Base-by-base conservation (phyloP, 23 tunicate genomes). In the Trididemnum clinides region DNA sequence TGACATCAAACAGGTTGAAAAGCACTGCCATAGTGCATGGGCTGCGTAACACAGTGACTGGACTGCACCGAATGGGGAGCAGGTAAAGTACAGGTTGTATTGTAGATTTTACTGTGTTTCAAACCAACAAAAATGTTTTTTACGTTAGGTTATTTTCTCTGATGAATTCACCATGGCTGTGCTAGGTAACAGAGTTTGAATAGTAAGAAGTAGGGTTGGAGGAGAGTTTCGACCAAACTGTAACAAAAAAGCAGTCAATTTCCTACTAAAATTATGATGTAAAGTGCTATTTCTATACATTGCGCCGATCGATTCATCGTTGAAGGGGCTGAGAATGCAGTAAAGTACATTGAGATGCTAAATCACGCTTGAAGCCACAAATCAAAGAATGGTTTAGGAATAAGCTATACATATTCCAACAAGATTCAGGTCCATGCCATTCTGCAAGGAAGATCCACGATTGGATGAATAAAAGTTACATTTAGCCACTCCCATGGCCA, bases 61-160 rank as follows among this genome's bases (percentile, higher is more conserved):
- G 71, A 63, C 23, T 63, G 71, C 71, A n/a, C 71, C 12, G 28
- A 22, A 63, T 63, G 7, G 71, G 71, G 23, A 63, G 71, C 71
- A 63, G 71, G 71, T 22, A 63, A 21, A 63, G 23, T 63, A n/a
- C 28, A 63, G 71, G 28, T n/a, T 63, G 7, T 22, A 63, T 63
- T 63, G 26, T 63, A n/a, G 21, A 63, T 21, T 63, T n/a, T n/a
- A n/a, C n/a, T n/a, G n/a, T n/a, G n/a, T n/a, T n/a, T n/a, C n/a
- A n/a, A n/a, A n/a, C n/a, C n/a, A n/a, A n/a, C n/a, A n/a, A n/a
- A n/a, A n/a, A n/a, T n/a, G n/a, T n/a, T n/a, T n/a, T n/a, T n/a
- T 63, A n/a, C 71, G 6, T 63, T n/a, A 63, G 23, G 71, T 63
- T 63, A 63, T 63, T 21, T 63, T n/a, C 71, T 63, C 6, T 63